Evolutionary conservation across 2,888 invertebrate species (phyloP).

Genomic region (Ornithoptera priamus): DNA sequence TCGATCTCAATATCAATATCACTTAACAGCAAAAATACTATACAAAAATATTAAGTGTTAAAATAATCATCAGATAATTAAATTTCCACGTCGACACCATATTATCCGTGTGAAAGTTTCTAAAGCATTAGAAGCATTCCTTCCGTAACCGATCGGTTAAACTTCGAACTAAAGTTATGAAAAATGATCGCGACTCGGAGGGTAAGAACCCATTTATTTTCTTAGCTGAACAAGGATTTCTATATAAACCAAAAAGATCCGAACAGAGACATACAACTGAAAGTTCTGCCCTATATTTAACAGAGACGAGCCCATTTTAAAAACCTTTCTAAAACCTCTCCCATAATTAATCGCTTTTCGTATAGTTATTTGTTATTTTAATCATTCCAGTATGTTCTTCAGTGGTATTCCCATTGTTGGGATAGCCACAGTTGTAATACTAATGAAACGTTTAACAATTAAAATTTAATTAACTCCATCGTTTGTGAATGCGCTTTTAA

Average conservation of each 20-base stretch:
- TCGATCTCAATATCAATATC: too few relatives aligned
- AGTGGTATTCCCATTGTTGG: neutral
- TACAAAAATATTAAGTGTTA: neutral
- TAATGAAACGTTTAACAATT: neutral
- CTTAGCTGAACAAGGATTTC: neutral
- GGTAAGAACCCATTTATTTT: conserved; percentile 3
- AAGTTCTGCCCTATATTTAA: neutral
- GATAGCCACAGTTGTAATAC: neutral
- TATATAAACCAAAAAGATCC: neutral
- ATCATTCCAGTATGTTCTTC: neutral
- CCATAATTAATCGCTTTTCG: neutral
- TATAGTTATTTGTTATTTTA: neutral
- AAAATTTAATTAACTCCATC: neutral
- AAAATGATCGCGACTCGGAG: conserved; percentile 9
- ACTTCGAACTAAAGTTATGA: conserved; percentile 15
- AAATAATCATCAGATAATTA: neutral
- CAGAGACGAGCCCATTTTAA: neutral
- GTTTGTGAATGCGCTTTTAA: neutral
- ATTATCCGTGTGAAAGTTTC: conserved; percentile 1
- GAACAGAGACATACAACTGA: neutral
- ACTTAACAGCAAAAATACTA: too few relatives aligned
- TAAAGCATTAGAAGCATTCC: conserved; percentile 2
- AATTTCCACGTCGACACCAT: neutral
- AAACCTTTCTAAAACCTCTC: neutral
- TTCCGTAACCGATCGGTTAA: conserved; percentile 5